Evolutionary conservation across 2,113 vertebrate genomes (phyloP), one percentile per base, ranked within the genome.

Genomic region (Oreotrochilus melanogaster): DNA sequence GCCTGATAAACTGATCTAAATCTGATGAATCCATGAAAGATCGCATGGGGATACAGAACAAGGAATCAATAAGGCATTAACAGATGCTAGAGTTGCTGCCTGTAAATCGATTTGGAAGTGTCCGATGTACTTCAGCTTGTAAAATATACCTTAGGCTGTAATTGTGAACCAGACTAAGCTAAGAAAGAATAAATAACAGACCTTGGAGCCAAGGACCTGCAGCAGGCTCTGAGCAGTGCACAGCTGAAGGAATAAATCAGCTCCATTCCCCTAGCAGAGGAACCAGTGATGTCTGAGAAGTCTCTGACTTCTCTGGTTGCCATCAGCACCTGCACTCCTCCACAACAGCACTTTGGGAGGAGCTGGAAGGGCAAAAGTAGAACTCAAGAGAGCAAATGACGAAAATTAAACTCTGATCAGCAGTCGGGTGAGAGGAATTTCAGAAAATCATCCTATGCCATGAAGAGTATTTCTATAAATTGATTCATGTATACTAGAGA

Each of bases 41-140:
- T 51, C 70, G 45, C 17, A 48, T 4, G 39, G 43, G 74, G 81
- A 65, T 19, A 56, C 11, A 72, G 57, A 61, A 56, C 70, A 35
- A 94, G 27, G 37, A 90, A 79, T 89, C 78, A 47, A 85, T 94
- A 61, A 79, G 51, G 35, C 24, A 74, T 78, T 91, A 87, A 45
- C 28, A 65, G 61, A 28, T 65, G 48, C 39, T 85, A 39, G 57
- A 69, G 70, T 1, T 85, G 73, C 53, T 3, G 1, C 45, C 81
- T 47, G 11, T 70, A 65, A 92, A 93, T 90, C 82, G 58, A 10
- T 90, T 73, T 37, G 22, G 74, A 73, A 83, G 37, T n/a, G 53
- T 61, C 66, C 6, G 0, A 45, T 50, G 22, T 51, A 65, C 43
- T 43, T 54, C 66, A 85, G 50, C 33, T 69, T 54, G 54, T 86